Conservation (phyloP, 2,113 vertebrate species). For the Barnardius zonarius region DNA sequence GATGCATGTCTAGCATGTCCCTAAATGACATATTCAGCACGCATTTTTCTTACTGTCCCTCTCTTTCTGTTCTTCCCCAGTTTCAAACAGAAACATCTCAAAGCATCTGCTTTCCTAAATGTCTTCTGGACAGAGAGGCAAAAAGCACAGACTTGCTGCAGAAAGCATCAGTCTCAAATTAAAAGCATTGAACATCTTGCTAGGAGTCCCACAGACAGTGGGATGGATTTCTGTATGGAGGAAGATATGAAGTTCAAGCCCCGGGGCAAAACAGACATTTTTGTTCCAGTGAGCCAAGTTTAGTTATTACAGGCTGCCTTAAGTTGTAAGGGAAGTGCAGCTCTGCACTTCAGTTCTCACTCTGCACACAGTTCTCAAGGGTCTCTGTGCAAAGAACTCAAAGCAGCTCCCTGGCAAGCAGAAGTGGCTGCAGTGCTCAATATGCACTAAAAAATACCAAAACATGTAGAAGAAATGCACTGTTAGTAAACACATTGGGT, state of each 20-base stretch:
- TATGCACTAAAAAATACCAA: rapidly evolving
- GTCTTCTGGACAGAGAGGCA: neutral
- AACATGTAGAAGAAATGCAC: neutral
- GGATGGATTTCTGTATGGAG: neutral
- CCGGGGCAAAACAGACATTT: neutral
- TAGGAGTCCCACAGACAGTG: neutral
- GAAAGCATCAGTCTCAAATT: neutral
- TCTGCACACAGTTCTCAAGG: neutral
- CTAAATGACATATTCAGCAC: neutral
- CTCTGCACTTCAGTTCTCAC: neutral
- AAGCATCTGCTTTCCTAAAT: neutral
- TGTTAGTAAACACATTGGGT: neutral
- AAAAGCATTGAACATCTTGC: neutral
- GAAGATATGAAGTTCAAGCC: neutral
- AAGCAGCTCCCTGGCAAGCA: neutral
- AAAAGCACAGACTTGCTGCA: neutral
- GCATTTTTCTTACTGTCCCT: neutral
- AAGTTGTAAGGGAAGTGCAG: neutral
- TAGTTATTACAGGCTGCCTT: neutral
- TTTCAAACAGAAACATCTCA: neutral
- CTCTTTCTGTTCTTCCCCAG: neutral
- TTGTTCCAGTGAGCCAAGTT: neutral
- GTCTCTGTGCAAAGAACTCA: neutral
- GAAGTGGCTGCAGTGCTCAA: neutral
- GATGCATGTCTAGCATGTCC: neutral